A percentile compares a stretch with the other conserved stretches of the same genome.
Conservation (phyloP, 2,113 vertebrate genomes). For the Calcarius ornatus region DNA sequence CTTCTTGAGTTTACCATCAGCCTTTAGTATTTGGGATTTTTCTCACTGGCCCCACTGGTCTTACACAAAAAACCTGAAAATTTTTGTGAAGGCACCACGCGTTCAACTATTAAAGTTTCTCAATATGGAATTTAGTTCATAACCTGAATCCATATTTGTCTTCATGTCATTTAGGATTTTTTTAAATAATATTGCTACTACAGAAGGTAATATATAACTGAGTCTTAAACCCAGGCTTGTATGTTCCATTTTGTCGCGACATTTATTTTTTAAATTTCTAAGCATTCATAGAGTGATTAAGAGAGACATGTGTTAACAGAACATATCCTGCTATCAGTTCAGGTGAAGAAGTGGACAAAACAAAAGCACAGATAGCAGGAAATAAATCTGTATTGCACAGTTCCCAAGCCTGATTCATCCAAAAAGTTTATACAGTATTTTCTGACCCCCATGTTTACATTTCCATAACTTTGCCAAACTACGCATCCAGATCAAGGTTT, state of each 20-base stretch:
- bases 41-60: neutral
- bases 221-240: neutral
- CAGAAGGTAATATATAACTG: neutral
- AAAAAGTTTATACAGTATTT: neutral
- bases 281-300: neutral
- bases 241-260: neutral
- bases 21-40: neutral
- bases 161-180: neutral
- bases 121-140: neutral
- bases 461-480: neutral
- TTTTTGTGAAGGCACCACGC: neutral
- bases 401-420: neutral
- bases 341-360: neutral
- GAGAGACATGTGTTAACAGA: accelerated
- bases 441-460: accelerated
- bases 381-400: neutral
- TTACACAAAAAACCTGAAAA: neutral
- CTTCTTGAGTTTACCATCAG: neutral
- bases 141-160: neutral
- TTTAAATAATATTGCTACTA: neutral
- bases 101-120: neutral
- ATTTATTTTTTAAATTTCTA: neutral
- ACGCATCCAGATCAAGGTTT: accelerated
- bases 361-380: neutral
- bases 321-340: neutral